Evolutionary conservation across 2,888 invertebrate genomes (phyloP), one percentile per base, ranked within the genome.

Genomic region (Macroteleia sp.): DNA sequence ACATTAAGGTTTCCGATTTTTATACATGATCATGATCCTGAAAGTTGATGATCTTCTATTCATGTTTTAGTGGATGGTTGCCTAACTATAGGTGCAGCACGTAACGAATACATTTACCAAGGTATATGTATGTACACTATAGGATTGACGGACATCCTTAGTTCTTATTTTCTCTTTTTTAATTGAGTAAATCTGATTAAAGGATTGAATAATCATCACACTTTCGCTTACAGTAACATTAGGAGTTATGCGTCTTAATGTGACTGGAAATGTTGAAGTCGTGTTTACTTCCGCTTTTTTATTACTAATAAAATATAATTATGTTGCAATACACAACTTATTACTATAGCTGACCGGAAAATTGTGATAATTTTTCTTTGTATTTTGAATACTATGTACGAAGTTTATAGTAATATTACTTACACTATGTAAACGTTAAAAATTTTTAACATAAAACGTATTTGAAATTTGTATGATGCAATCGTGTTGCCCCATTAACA

Each of bases 141-240:
- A 42, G 39, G 71, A 52, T 70, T 64, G 70, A 74, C 78, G 78
- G 69, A 64, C 74, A 74, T 79, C 78, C 78, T 79, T 50, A 56
- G 25, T 64, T 62, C 66, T 74, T 64, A 75, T 70, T 79, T 79
- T 79, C 78, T 70, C 78, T 79, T 79, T 76, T 79, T 79, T 76
- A 79, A 73, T 79, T 69, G 52, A 73, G 71, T 64, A 70, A 73
- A 79, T 79, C 71, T 79, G 73, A 79, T 79, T 74, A 79, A 76
- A 79, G 50, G 71, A 76, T 79, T 79, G 64, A 79, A 79, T 79
- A 79, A 79, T 79, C 79, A 73, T 76, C 73, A 76, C 69, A 76
- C 79, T 79, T 79, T 79, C 79, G 79, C 79, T 77, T 73, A 67
- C 67, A 77, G 71, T 62, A 71, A 73, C 62, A 73, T 73, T 62